Percentiles rank a stretch among this genome's conserved stretches.
phyloP scores from a whole-genome alignment of 1,140 invertebrate species.

The Achroia grisella region DNA sequence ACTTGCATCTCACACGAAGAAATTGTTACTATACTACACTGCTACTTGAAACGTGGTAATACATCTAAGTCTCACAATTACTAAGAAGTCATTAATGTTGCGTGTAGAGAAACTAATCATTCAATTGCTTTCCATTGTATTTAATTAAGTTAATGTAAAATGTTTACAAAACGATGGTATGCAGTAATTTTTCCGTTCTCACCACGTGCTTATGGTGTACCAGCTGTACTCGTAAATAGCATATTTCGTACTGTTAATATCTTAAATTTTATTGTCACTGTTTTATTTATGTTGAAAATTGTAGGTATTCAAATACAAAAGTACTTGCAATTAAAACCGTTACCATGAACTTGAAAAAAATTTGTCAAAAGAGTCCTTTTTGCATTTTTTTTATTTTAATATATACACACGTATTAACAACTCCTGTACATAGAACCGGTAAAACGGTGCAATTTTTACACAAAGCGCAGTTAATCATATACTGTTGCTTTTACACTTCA shows the following conservation, averaged over 20 bases:
- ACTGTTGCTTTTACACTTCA: constrained; percentile 1
- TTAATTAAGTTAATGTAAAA: constrained; percentile 12
- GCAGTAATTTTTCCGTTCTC: constrained; percentile 2
- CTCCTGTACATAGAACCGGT: no score
- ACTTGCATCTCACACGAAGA: background rate
- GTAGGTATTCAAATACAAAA: no score
- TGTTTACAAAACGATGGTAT: constrained; percentile 8
- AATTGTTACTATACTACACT: background rate
- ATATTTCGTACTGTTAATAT: no score
- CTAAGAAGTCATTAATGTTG: constrained; percentile 1
- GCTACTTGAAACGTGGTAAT: no score
- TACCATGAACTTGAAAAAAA: no score
- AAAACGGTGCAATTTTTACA: background rate
- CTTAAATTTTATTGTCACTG: no score
- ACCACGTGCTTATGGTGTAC: constrained; percentile 2
- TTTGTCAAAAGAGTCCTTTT: no score
- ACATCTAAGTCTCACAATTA: background rate
- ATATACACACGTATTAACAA: no score
- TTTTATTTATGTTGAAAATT: no score
- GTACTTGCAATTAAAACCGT: no score
- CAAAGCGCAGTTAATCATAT: background rate
- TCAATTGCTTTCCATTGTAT: constrained; percentile 14
- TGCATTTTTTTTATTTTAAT: no score
- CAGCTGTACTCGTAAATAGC: no score
- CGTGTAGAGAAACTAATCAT: constrained; percentile 15